Base-by-base conservation (phyloP, 2,888 invertebrate species). In the Heteropelma amictum region DNA sequence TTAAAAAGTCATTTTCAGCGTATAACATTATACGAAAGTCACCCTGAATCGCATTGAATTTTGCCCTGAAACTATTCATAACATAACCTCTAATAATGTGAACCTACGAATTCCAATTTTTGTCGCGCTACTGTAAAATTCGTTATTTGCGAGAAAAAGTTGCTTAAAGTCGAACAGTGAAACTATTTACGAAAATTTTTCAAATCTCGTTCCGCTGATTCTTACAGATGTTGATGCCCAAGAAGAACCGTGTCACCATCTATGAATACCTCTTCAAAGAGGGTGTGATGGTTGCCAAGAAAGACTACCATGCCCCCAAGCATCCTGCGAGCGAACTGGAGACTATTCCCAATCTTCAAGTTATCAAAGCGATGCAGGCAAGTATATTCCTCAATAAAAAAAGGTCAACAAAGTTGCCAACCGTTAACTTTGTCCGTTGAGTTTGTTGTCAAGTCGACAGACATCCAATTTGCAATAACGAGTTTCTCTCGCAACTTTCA, bases 241-340 rank as follows among this genome's bases (percentile, higher is more conserved):
- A 98, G 93, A 96, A 97, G 92, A 97, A 98, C 90, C 95, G 98
- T 88, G 95, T 97, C 83, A 92, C 96, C 84, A 99, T 99, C 90
- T 99, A 97, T 91, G 99, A 99, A 90, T 96, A 97, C 92, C 94
- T 99, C 84, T 98, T 99, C 90, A 98, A 98, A 90, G 99, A 99
- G 91, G 99, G 99, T 90, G 99, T 99, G 78, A 95, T 99, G 94
- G 99, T 99, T 85, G 99, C 99, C 7, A 98, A 98, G 90, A 99
- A 99, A 89, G 99, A 99, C 91, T 97, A 96, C 90, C 96, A 98
- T 92, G 96, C 97, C 63, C 96, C 98, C n/a, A 97, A 97, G 90
- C 99, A 99, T 90, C 97, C 98, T 4, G 97, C 98, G 88, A 30
- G 69, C 6, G 97, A 98, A 89, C 91, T 99, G 84, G 96, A 97